phyloP scores from a whole-genome alignment of 2,797 vertebrate genomes.

The Pseudochaenichthys georgianus region DNA sequence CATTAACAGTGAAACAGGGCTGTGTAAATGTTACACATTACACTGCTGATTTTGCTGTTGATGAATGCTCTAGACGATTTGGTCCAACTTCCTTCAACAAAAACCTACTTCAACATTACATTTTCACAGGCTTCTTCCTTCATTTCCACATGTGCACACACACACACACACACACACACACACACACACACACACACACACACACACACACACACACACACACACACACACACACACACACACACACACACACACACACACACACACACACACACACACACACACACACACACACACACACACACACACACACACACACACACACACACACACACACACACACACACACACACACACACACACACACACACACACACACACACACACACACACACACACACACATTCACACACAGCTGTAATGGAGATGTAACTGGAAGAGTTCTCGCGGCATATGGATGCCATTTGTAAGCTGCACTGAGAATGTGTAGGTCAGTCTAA shows the following conservation, averaged over 20 bases:
- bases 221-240: constrained; percentile 18
- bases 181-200: constrained; percentile 14
- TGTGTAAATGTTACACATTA: constrained; percentile 34
- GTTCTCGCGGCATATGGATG: constrained; percentile 93
- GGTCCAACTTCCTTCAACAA: constrained; percentile 26
- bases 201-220: constrained; percentile 15
- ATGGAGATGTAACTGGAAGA: constrained; percentile 88
- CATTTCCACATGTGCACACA: constrained; percentile 35
- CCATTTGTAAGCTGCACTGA: constrained; percentile 92
- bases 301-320: constrained; percentile 17
- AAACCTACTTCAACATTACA: constrained; percentile 42
- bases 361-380: constrained; percentile 16
- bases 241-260: constrained; percentile 18
- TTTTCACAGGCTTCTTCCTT: constrained; percentile 48
- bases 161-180: constrained; percentile 16
- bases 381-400: constrained; percentile 6
- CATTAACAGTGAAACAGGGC: constrained; percentile 37
- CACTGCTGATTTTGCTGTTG: constrained; percentile 45
- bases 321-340: constrained; percentile 14
- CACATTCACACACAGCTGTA: constrained; percentile 39
- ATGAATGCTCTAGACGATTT: constrained; percentile 55
- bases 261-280: constrained; percentile 19
- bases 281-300: constrained; percentile 16
- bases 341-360: constrained; percentile 12
- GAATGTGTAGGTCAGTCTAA: constrained; percentile 90